These are phyloP conservation scores for Ochotona princeps DNA, from an alignment of 2,113 vertebrate species.

Conservation along the genomic window DNA sequence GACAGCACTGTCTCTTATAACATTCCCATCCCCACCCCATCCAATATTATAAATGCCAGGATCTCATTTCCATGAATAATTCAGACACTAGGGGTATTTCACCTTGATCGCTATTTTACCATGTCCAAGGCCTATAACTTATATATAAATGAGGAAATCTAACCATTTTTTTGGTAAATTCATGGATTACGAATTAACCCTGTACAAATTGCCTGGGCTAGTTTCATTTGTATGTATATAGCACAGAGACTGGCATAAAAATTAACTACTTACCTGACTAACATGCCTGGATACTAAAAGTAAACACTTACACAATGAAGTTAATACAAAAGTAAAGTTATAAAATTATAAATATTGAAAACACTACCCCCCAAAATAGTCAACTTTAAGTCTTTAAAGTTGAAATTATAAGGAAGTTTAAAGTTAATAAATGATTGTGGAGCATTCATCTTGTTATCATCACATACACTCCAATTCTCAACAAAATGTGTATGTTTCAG, in stretches of 20 bases:
- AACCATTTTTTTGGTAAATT: slow-evolving; percentile 67
- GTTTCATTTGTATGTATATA: slow-evolving; percentile 75
- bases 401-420: not conserved
- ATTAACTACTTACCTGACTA: slow-evolving; percentile 73
- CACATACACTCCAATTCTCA: rapidly evolving
- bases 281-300: slow-evolving; percentile 14
- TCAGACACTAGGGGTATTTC: not conserved
- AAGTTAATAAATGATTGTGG: not conserved
- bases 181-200: slow-evolving; percentile 59
- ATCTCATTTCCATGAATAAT: slow-evolving; percentile 68
- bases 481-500: not conserved
- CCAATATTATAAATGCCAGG: slow-evolving; percentile 43
- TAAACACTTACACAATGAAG: slow-evolving; percentile 54
- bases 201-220: slow-evolving; percentile 66
- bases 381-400: slow-evolving; percentile 19
- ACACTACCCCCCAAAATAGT: not conserved
- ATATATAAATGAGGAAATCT: slow-evolving; percentile 67
- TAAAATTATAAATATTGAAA: slow-evolving; percentile 51
- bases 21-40: not conserved
- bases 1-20: not conserved
- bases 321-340: slow-evolving; percentile 64
- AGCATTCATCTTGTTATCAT: not conserved
- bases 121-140: slow-evolving; percentile 59
- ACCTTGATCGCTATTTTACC: slow-evolving; percentile 45
- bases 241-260: slow-evolving; percentile 67